A percentile compares a stretch with the other conserved stretches of the same genome.
phyloP scores from a whole-genome alignment of 2,113 vertebrate genomes.

The Silurus asotus region DNA sequence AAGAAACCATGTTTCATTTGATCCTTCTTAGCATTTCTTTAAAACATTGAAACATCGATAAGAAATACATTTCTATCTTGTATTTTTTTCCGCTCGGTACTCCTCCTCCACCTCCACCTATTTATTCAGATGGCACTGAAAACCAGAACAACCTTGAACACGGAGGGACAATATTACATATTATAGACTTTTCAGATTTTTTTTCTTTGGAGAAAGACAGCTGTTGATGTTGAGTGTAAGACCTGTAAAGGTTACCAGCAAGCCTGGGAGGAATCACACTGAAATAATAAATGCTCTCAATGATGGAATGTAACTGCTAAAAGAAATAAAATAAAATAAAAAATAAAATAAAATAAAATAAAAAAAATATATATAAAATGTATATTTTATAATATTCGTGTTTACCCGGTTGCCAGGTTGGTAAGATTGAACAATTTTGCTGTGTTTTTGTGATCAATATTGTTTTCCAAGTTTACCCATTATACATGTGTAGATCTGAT shows the following conservation, averaged over 20 bases:
- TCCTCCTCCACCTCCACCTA: too few relatives aligned
- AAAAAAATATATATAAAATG: not conserved
- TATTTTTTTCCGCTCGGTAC: not conserved
- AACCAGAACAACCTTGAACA: slow-evolving; percentile 6
- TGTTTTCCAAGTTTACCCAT: too few relatives aligned
- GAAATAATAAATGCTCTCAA: not conserved
- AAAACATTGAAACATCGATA: not conserved
- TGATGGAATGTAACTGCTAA: not conserved
- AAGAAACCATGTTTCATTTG: not conserved
- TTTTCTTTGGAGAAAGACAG: not conserved
- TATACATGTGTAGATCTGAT: not conserved
- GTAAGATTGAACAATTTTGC: too few relatives aligned
- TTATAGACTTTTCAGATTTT: not conserved
- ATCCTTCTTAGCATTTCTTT: not conserved
- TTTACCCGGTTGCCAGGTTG: too few relatives aligned
- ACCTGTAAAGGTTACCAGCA: not conserved
- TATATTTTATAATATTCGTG: too few relatives aligned
- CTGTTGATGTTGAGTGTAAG: not conserved
- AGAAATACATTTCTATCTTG: not conserved
- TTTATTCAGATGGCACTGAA: not conserved
- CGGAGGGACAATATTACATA: not conserved
- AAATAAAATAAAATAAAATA: not conserved
- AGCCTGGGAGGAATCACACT: not conserved
- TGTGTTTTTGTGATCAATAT: too few relatives aligned
- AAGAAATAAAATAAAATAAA: not conserved